Base-by-base conservation (phyloP, 2,113 vertebrate species). In the Acanthochromis polyacanthus region DNA sequence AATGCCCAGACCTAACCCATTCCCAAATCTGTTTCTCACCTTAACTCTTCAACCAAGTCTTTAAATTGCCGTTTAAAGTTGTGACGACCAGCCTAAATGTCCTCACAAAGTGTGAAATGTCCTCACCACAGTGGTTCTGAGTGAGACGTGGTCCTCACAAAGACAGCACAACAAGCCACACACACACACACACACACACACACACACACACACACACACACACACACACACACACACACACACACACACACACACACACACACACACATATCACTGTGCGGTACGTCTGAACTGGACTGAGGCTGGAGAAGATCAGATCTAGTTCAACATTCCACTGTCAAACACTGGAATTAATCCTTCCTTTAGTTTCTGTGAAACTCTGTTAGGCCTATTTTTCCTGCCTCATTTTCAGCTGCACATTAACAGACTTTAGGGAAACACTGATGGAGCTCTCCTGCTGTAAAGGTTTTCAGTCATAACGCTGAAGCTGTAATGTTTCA, bases 331-430 rank as follows among this genome's bases (percentile, higher is more conserved):
- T 92, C 81, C 84, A 86, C 86, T 80, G 51, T 75, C 60, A 67
- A 76, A 86, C 68, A 75, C 76, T 78, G 86, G 84, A 94, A 88
- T 87, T 71, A 90, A 79, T 69, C 58, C 68, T 58, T 25, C 10
- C 40, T 75, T 78, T 73, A 89, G 95, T 96, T 97, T 95, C 94
- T 94, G 15, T 94, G 95, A 96, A 96, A 95, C 95, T 71, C 36
- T 75, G 56, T 84, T 15, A 7, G 14, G 80, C 62, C 52, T 66
- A 63, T 74, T 71, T 58, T 15, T 15, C 59, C 25, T 76, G 32
- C 69, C 25, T 57, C 19, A 46, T 16, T 63, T 57, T 1, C 66
- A 58, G 63, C 40, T 82, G 30, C 15, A 82, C 23, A 81, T 15
- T 71, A 32, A 19, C 30, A 65, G 28, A 71, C 4, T 4, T 52